Conservation (phyloP, 2,888 invertebrate species). For the Allolobophora icterica region DNA sequence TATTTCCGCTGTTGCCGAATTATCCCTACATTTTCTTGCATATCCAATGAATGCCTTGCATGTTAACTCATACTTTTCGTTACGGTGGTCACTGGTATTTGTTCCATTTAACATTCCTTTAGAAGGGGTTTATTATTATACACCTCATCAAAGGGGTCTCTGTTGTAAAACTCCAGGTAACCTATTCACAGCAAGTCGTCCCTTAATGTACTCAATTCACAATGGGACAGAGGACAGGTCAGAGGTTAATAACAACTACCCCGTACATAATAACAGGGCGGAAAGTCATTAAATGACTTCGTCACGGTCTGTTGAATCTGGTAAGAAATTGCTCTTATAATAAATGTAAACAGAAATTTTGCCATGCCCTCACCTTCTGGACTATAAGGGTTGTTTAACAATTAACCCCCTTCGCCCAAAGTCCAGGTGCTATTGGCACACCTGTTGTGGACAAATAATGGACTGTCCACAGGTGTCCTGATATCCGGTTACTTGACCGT, state of each 20-base stretch:
- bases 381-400: neutral
- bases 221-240: neutral
- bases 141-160: neutral
- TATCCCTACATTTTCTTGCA: neutral
- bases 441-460: neutral
- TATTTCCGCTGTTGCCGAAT: neutral
- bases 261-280: neutral
- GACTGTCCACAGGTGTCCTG: neutral
- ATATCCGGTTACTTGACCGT: neutral
- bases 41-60: neutral
- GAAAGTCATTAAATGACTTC: neutral
- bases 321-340: constrained; percentile 2
- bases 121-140: constrained; percentile 1
- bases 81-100: neutral
- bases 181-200: constrained; percentile 7
- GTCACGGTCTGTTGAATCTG: neutral
- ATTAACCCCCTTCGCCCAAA: neutral
- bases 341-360: neutral
- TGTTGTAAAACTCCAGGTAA: neutral
- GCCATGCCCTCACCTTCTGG: neutral
- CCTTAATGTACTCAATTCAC: neutral
- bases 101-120: neutral
- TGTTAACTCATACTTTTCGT: neutral
- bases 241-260: neutral
- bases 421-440: neutral